A percentile compares a stretch with the other conserved stretches of the same genome.
These are phyloP conservation scores for Paramacrobiotus metropolitanus DNA, from an alignment of 1,140 invertebrate species.

Conservation along the genomic window DNA sequence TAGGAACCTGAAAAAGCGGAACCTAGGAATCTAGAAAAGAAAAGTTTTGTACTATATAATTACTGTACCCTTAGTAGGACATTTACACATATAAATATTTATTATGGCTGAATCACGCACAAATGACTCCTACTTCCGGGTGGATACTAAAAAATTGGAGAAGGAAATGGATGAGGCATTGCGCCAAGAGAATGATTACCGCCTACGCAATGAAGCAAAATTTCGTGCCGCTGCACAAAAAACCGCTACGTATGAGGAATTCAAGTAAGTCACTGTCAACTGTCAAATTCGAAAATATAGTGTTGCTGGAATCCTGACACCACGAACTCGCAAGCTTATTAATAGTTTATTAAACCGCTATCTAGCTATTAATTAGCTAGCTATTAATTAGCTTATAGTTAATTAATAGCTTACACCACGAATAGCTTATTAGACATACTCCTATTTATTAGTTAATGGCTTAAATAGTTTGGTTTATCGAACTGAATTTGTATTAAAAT, in stretches of 20 bases:
- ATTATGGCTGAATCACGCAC: neutral
- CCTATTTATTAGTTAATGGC: too few relatives aligned
- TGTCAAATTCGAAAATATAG: neutral
- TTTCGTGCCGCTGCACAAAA: neutral
- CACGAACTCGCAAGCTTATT: neutral
- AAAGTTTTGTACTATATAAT: too few relatives aligned
- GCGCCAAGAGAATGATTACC: neutral
- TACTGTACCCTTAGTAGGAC: too few relatives aligned
- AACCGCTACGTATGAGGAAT: neutral
- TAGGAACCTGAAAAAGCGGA: too few relatives aligned
- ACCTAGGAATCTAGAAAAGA: too few relatives aligned
- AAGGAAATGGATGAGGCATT: neutral
- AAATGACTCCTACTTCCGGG: neutral
- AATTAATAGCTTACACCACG: too few relatives aligned
- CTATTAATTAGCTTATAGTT: neutral
- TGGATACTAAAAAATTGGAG: neutral
- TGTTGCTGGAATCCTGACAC: too few relatives aligned
- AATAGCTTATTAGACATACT: too few relatives aligned
- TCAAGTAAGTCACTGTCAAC: neutral
- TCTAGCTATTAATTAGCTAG: neutral
- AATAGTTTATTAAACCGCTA: neutral
- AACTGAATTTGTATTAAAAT: neutral
- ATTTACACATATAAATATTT: too few relatives aligned
- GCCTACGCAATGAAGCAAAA: neutral
- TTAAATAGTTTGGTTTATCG: too few relatives aligned